Base-by-base conservation (phyloP, 1,140 invertebrate genomes). In the Octopus bimaculoides region DNA sequence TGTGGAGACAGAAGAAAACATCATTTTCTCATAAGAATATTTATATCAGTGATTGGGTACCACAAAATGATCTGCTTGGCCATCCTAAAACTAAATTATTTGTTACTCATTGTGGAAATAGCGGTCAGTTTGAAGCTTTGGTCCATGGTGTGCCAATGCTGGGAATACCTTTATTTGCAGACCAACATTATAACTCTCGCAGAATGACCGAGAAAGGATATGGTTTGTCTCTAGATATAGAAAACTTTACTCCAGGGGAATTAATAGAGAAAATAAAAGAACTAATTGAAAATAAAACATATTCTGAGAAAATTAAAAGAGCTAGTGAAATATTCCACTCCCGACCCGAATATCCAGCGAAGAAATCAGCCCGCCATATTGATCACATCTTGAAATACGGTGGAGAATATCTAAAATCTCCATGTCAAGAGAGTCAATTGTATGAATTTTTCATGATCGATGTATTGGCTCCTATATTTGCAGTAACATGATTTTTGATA, bases 1-100 rank as follows among this genome's bases (percentile, higher is more conserved):
- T 93, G 8, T 92, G 92, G 91, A 92, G 92, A 77, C 92, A 88
- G 78, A 89, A 90, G 83, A 83, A 76, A 26, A 53, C 93, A 93
- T 82, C 91, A 89, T 55, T 85, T 92, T 52, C 12, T 75, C 55
- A 86, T 4, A 85, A 91, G 3, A 95, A 95, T 88, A 93, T 95
- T 0, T 93, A 92, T 86, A 90, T 94, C 0, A 92, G 92, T 1
- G 92, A 93, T 71, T 96, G 95, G 95, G 89, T 95, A 82, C 95
- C 95, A 1, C 95, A 96, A 87, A 94, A 95, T 86, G 94, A 96
- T 86, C 91, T 96, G 54, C 90, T 96, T 56, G 94, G 92, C 92
- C 85, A 87, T 79, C 81, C 82, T 5, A 85, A 86, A 20, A 84
- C 83, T 17, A 81, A 92, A 56, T 92, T 92, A 0, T 95, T 95